Percentiles rank a stretch among this genome's conserved stretches.
phyloP scores from a whole-genome alignment of 2,797 vertebrate species.

The Capromys pilorides region DNA sequence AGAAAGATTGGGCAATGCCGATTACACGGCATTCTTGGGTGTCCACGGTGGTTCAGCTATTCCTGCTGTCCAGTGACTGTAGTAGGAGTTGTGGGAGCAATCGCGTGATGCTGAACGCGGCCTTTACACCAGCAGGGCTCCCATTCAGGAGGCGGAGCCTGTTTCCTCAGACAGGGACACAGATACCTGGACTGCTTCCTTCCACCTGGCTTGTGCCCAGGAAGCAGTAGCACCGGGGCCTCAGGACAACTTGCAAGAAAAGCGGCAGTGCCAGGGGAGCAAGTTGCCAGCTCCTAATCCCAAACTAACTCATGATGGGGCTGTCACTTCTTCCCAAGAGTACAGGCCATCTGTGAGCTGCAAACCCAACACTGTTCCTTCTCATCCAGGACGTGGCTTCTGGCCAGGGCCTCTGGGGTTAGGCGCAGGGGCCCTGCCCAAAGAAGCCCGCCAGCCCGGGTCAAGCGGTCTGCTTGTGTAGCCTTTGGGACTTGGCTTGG shows the following conservation, averaged over 20 bases:
- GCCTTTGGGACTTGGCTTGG: slow-evolving; percentile 19
- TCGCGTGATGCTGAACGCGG: background rate
- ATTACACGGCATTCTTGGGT: background rate
- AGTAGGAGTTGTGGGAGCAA: background rate
- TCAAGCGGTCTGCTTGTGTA: background rate
- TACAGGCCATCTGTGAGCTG: slow-evolving; percentile 59
- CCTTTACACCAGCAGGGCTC: background rate
- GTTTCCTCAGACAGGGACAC: background rate
- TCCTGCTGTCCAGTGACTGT: background rate
- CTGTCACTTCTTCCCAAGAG: slow-evolving; percentile 63
- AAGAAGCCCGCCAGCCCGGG: background rate
- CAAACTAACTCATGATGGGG: background rate
- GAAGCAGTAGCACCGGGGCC: background rate
- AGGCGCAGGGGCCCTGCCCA: background rate
- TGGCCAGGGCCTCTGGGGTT: background rate
- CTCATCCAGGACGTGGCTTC: background rate
- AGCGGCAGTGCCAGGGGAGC: background rate
- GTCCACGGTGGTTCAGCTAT: background rate
- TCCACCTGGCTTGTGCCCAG: background rate
- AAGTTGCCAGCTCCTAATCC: background rate
- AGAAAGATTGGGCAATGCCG: background rate
- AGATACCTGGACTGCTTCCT: background rate
- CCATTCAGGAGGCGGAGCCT: background rate
- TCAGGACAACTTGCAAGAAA: background rate
- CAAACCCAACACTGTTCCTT: slow-evolving; percentile 43